A percentile compares a stretch with the other conserved stretches of the same genome.
Conservation (phyloP, 2,113 vertebrate species). For the Peromyscus polionotus region DNA sequence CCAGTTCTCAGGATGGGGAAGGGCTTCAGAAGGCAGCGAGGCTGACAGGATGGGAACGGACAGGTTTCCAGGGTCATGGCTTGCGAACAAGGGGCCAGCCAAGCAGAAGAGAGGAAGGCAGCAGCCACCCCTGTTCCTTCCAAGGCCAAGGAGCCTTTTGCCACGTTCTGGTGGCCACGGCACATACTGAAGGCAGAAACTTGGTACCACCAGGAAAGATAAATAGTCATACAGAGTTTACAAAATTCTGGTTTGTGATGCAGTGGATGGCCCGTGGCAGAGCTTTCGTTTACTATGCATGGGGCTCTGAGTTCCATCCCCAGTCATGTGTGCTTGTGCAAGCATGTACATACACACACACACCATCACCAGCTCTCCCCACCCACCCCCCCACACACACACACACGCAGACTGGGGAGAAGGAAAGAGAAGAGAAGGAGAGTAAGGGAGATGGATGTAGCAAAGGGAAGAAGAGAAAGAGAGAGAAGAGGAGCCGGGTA, state of each 20-base stretch:
- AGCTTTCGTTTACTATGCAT: background rate
- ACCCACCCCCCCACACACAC: background rate
- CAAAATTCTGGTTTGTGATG: too few species aligned
- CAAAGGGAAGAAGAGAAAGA: too few species aligned
- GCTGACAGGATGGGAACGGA: too few species aligned
- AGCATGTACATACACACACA: background rate
- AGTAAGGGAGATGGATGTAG: too few species aligned
- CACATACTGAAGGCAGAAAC: background rate
- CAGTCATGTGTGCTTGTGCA: background rate
- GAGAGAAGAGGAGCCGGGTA: background rate
- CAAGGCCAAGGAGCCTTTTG: background rate
- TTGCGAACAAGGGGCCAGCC: background rate
- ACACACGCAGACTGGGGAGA: too few species aligned
- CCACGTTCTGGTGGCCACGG: background rate
- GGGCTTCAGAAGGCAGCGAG: background rate
- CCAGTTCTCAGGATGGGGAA: background rate
- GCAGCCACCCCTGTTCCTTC: background rate
- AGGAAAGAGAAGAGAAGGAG: background rate
- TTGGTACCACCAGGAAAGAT: background rate
- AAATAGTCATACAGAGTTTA: accelerated
- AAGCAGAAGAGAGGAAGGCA: background rate
- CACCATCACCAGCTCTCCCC: too few species aligned
- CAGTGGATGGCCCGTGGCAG: too few species aligned
- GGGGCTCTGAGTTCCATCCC: background rate
- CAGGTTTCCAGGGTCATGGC: too few species aligned